Evolutionary conservation across 1,140 invertebrate genomes (phyloP), one percentile per base, ranked within the genome.

Genomic region (Plodia interpunctella): DNA sequence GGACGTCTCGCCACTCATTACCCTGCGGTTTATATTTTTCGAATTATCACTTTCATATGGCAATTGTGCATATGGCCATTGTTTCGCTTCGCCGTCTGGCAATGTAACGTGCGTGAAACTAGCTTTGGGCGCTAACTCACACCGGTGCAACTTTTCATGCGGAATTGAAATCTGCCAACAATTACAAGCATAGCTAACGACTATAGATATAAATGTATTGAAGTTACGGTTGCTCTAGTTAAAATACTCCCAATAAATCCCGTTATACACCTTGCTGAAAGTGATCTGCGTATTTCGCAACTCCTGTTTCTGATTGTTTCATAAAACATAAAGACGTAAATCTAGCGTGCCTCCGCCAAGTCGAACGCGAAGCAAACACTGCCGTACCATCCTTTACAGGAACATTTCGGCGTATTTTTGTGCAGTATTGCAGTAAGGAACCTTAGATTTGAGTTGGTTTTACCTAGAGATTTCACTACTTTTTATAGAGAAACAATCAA

Each of bases 31-130:
- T 81, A 69, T 85, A 75, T 78, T 87, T 86, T 87, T 87, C 86
- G 80, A 88, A 88, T 88, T 88, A 88, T 73, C 86, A 86, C 83
- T 87, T 88, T 68, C 68, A 81, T 75, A 67, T 70, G 80, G 84
- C 81, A 78, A 76, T 74, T 83, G 67, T 60, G 59, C 49, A 54
- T 62, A 74, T 80, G 70, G 62, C 74, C 83, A 81, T 83, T 83
- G 79, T 85, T 44, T 10, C 9, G 32, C 32, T 35, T 35, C 32
- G 9, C 13, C 13, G 32, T 76, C 72, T 58, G 60, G 54, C 19
- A 74, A 69, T 2, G 32, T 13, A 44, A 44, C 38, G 1, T n/a
- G 38, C n/a, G 38, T 44, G 5, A 44, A 44, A 44, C 38, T 44
- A 44, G 38, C 38, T 44, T 3, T 44, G 15, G 38, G 38, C 9